These are phyloP conservation scores for Dolomedes plantarius DNA, from an alignment of 2,888 invertebrate genomes.

Conservation along the genomic window DNA sequence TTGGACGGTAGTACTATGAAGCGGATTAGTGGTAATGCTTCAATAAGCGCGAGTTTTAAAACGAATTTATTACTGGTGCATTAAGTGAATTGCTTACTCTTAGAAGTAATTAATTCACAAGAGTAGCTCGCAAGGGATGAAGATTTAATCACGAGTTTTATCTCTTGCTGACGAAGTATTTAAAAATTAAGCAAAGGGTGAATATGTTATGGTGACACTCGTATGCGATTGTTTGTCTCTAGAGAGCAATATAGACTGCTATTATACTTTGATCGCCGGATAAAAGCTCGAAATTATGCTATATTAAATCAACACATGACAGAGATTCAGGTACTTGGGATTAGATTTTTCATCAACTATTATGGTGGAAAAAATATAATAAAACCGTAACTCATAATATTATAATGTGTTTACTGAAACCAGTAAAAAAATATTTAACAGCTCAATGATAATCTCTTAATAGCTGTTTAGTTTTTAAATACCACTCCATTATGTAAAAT, in stretches of 20 bases:
- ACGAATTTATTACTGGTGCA: constrained; percentile 22
- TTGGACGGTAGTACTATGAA: neutral
- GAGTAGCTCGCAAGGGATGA: neutral
- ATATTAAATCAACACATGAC: too few relatives aligned
- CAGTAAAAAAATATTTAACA: too few relatives aligned
- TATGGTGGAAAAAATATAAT: too few relatives aligned
- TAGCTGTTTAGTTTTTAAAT: too few relatives aligned
- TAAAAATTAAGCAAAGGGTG: neutral
- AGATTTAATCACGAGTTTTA: constrained; percentile 21
- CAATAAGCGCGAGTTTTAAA: constrained; percentile 27
- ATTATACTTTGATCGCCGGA: neutral
- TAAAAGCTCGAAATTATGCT: too few relatives aligned
- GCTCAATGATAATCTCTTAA: too few relatives aligned
- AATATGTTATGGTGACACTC: neutral
- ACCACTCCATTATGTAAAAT: too few relatives aligned
- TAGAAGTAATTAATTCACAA: constrained; percentile 20
- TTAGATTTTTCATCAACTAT: too few relatives aligned
- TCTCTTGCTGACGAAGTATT: neutral
- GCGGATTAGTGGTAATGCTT: constrained; percentile 37
- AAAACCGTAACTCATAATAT: too few relatives aligned
- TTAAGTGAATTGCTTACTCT: constrained; percentile 28
- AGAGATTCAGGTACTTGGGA: too few relatives aligned
- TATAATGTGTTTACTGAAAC: too few relatives aligned
- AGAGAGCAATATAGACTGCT: neutral
- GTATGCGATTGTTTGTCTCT: neutral